These are phyloP conservation scores for Trypoxylus dichotomus DNA, from an alignment of 1,140 invertebrate genomes.

Conservation along the genomic window DNA sequence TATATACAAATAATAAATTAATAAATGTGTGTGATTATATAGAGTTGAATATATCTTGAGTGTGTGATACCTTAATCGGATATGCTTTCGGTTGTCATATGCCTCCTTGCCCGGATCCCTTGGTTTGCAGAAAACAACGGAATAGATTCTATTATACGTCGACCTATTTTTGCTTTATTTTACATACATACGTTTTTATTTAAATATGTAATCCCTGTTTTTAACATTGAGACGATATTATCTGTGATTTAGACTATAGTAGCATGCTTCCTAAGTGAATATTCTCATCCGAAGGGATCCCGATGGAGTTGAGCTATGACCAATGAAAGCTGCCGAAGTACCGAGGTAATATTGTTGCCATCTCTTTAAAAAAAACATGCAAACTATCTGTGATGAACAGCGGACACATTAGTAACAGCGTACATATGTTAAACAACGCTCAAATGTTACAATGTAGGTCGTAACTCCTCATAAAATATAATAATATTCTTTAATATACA, in stretches of 20 bases:
- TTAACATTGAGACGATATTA: constrained; percentile 22
- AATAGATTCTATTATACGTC: neutral
- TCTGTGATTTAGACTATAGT: constrained; percentile 26
- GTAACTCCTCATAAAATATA: constrained; percentile 26
- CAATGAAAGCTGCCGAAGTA: neutral
- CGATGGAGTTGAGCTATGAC: neutral
- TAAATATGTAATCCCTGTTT: neutral
- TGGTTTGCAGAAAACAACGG: neutral
- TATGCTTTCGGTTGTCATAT: neutral
- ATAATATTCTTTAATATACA: constrained; percentile 19
- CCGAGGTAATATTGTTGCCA: constrained; percentile 14
- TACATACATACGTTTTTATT: neutral
- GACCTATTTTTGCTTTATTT: neutral
- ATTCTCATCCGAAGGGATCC: neutral
- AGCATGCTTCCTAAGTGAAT: neutral
- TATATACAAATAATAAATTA: constrained; percentile 21
- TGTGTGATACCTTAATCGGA: constrained; percentile 28
- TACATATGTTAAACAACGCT: constrained; percentile 52
- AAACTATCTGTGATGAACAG: constrained; percentile 48
- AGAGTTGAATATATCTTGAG: constrained; percentile 32
- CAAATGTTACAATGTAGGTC: constrained; percentile 49
- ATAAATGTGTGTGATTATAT: constrained; percentile 29
- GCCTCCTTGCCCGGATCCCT: neutral
- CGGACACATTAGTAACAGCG: constrained; percentile 46
- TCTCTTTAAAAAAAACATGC: neutral